Conservation (phyloP, 2,888 invertebrate species). For the Drosophila neutralis region DNA sequence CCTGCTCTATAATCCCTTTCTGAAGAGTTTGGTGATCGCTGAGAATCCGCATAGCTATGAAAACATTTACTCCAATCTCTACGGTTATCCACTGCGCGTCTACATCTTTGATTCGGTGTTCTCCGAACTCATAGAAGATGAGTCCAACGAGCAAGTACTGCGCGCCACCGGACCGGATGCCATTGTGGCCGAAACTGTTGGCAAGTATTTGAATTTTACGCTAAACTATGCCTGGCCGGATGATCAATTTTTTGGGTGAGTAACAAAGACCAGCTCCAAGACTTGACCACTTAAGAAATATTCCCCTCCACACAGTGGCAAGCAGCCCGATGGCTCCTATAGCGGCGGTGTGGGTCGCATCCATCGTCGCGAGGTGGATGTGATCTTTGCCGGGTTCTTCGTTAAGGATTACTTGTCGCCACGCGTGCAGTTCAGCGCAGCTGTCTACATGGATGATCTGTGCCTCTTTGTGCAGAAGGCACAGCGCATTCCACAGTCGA, state of each 20-base stretch:
- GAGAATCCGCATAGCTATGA: constrained; percentile 35
- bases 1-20: constrained; percentile 80
- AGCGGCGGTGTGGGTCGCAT: constrained; percentile 83
- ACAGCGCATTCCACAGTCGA: constrained; percentile 83
- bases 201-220: constrained; percentile 77
- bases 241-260: constrained; percentile 81
- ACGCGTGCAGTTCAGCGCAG: constrained; percentile 82
- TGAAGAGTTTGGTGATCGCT: constrained; percentile 6
- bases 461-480: constrained; percentile 85
- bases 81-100: constrained; percentile 80
- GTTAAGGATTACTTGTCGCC: constrained; percentile 84
- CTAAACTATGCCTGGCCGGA: constrained; percentile 74
- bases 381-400: constrained; percentile 84
- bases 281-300: neutral
- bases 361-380: constrained; percentile 81
- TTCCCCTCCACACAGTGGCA: constrained; percentile 73
- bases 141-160: constrained; percentile 34
- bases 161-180: constrained; percentile 79
- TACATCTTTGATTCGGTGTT: constrained; percentile 83
- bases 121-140: constrained; percentile 65
- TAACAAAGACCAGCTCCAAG: neutral
- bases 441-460: constrained; percentile 83
- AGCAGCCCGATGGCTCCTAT: constrained; percentile 81
- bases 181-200: constrained; percentile 73
- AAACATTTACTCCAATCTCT: constrained; percentile 66